phyloP scores from a whole-genome alignment of 2,888 invertebrate genomes.

The Cosmopolites sordidus region DNA sequence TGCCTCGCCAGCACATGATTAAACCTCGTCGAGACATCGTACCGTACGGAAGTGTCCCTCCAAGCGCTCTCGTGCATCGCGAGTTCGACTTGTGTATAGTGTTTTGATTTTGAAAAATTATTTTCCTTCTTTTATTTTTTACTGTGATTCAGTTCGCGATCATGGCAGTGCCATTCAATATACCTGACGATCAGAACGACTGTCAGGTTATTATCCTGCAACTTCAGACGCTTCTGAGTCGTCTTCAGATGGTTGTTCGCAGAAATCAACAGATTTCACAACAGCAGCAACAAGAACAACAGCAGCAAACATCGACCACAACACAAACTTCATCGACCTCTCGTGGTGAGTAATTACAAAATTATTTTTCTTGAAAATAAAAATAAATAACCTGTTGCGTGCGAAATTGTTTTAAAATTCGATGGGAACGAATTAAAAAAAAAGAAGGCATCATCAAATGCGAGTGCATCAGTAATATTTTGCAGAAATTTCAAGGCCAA shows the following conservation, averaged over 20 bases:
- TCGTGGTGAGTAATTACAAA: slow-evolving; percentile 25
- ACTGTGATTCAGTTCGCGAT: slow-evolving; percentile 18
- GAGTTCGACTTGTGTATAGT: slow-evolving; percentile 20
- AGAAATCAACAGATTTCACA: slow-evolving; percentile 15
- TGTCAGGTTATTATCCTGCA: slow-evolving; percentile 38
- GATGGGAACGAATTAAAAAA: neutral
- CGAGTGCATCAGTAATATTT: slow-evolving; percentile 16
- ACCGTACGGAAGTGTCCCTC: slow-evolving; percentile 33
- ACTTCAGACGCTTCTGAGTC: slow-evolving; percentile 34
- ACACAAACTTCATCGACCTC: neutral
- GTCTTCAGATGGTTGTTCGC: slow-evolving; percentile 32
- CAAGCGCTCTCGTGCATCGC: slow-evolving; percentile 15
- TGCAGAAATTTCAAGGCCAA: slow-evolving; percentile 22
- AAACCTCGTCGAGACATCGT: slow-evolving; percentile 34
- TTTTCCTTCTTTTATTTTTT: slow-evolving; percentile 1
- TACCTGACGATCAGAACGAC: slow-evolving; percentile 44
- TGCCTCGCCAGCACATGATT: slow-evolving; percentile 24
- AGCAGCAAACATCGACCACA: neutral
- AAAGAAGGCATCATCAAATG: slow-evolving; percentile 1
- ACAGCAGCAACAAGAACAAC: slow-evolving; percentile 21
- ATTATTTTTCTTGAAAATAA: too few species aligned
- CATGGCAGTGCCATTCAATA: slow-evolving; percentile 47
- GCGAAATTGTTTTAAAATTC: neutral
- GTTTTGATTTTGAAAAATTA: neutral
- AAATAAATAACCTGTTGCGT: slow-evolving; percentile 8